These are phyloP conservation scores for Glossophaga mutica DNA, from an alignment of 2,797 vertebrate genomes.

Conservation along the genomic window DNA sequence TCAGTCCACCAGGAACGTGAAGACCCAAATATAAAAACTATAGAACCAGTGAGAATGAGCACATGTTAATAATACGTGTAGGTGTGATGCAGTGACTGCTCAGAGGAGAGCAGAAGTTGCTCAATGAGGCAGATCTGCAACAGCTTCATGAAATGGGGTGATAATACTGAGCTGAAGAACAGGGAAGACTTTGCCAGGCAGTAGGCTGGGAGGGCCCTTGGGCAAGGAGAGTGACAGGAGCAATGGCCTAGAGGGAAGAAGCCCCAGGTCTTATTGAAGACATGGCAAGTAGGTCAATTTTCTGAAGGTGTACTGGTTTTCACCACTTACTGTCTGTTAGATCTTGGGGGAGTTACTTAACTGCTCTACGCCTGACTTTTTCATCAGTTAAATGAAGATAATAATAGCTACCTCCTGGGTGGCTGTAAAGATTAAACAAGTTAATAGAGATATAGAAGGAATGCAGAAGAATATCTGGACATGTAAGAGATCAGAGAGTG, in stretches of 20 bases:
- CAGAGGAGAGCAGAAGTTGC: not conserved
- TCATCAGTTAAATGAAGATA: not conserved
- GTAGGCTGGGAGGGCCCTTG: not conserved
- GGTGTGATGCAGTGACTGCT: rapidly evolving
- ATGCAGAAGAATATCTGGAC: not conserved
- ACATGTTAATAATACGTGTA: not conserved
- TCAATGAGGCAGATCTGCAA: rapidly evolving
- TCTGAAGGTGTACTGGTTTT: not conserved
- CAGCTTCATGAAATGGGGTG: rapidly evolving
- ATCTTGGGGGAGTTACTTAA: not conserved
- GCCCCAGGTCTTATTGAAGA: not conserved
- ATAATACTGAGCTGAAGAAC: not conserved
- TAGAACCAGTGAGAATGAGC: not conserved
- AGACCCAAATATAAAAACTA: not conserved
- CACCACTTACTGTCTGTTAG: not conserved
- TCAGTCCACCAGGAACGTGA: not conserved
- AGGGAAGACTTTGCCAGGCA: not conserved
- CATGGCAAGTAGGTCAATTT: not conserved
- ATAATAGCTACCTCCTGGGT: not conserved
- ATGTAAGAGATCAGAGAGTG: not conserved
- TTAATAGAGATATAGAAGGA: not conserved
- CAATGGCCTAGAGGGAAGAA: not conserved
- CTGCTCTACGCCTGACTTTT: not conserved
- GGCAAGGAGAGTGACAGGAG: not conserved
- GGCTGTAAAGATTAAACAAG: not conserved